Base-by-base conservation (phyloP, 2,797 vertebrate species). In the Loriculus beryllinus region DNA sequence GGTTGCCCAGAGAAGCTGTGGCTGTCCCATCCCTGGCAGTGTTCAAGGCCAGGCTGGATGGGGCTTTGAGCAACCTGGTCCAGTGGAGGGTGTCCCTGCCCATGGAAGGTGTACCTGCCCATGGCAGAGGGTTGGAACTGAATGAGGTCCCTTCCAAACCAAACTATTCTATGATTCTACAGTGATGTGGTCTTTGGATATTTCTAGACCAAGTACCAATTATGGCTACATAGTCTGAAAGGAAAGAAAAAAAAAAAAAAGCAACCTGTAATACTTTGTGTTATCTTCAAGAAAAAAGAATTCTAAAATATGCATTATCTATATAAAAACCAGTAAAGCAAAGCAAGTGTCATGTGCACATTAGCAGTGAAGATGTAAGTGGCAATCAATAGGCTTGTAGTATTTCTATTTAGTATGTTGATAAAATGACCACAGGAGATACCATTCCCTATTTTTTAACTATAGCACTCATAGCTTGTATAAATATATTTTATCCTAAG, bases 311-410 rank as follows among this genome's bases (percentile, higher is more conserved):
- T 22, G 23, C 17, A 42, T 59, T 86, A 18, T 77, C 21, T 85
- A 1, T 56, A 49, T 71, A 68, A 62, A 91, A 91, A 87, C 82
- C 56, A 82, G 42, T 82, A 85, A 85, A 75, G 45, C 29, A 71
- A 87, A 87, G 49, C 12, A 19, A 64, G 23, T 77, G 25, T 88
- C 31, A 0, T 40, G 40, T 75, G 40, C 39, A 37, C 16, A n/a
- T 92, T 81, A 92, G 57, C 43, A 92, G 31, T 91, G 90, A 85
- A 68, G 62, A 71, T 18, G 23, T 89, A 86, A 74, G 31, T 90
- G 43, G 19, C 37, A n/a, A 29, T 87, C 86, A 67, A n/a, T 89
- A 68, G 71, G 68, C 39, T 92, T 81, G 67, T 52, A 69, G 56
- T 72, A 56, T 93, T 92, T 71, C 31, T 63, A 31, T 87, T 89